Conservation (phyloP, 2,888 invertebrate species). For the Andricus curvator region DNA sequence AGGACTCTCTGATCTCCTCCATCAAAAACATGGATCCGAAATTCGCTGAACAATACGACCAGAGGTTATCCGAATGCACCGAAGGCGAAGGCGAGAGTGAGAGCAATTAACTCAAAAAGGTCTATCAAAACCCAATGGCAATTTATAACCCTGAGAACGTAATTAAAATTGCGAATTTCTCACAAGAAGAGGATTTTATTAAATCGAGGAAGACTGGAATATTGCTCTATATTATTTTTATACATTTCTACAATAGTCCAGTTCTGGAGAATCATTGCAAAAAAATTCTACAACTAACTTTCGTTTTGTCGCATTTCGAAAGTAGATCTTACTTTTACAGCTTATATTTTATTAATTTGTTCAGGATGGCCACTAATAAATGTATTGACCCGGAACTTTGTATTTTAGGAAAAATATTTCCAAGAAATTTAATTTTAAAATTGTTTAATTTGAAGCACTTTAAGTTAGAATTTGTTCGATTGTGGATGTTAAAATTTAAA, state of each 20-base stretch:
- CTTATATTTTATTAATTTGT: background rate
- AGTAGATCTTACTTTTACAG: background rate
- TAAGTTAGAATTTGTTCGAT: too few relatives aligned
- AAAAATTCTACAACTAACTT: background rate
- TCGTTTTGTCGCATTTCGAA: background rate
- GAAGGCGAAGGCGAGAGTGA: background rate
- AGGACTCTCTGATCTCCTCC: slow-evolving; percentile 84
- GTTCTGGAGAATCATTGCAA: background rate
- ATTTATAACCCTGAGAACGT: background rate
- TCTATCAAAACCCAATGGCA: background rate
- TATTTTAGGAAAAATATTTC: too few relatives aligned
- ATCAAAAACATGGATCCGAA: slow-evolving; percentile 86
- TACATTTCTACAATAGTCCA: background rate
- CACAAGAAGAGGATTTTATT: background rate
- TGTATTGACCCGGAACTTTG: too few relatives aligned
- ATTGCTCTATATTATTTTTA: slow-evolving; percentile 10
- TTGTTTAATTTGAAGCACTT: background rate
- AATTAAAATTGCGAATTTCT: background rate
- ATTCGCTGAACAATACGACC: slow-evolving; percentile 84
- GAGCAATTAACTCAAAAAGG: background rate
- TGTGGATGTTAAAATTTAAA: too few relatives aligned
- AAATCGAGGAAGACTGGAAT: slow-evolving; percentile 14
- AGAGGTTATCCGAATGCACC: slow-evolving; percentile 62
- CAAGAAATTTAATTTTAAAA: background rate
- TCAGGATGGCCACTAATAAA: background rate